phyloP scores from a whole-genome alignment of 2,888 invertebrate species.

The Galerucella nymphaeae region DNA sequence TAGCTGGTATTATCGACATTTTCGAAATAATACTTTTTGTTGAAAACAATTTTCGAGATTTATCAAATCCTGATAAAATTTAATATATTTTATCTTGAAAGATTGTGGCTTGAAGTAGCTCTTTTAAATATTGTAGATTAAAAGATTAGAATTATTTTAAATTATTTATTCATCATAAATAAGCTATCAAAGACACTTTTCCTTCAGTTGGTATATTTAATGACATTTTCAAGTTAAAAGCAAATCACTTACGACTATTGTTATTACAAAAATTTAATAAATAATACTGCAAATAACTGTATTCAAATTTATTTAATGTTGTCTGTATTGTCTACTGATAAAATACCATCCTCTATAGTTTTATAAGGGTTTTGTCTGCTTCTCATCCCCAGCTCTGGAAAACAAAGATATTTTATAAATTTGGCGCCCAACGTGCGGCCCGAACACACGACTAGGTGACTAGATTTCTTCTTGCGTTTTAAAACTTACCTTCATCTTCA shows the following conservation, averaged over 20 bases:
- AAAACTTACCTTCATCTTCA: not conserved
- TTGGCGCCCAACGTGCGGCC: too few relatives aligned
- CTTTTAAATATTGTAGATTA: too few relatives aligned
- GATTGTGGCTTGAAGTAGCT: too few relatives aligned
- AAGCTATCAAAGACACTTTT: not conserved
- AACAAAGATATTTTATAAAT: too few relatives aligned
- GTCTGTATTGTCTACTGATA: not conserved
- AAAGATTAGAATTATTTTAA: not conserved
- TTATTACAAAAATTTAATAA: not conserved
- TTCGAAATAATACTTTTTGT: not conserved
- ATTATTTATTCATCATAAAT: not conserved
- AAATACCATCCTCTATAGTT: not conserved
- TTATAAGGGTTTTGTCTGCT: not conserved
- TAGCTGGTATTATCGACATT: not conserved
- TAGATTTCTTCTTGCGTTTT: too few relatives aligned
- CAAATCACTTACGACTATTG: not conserved
- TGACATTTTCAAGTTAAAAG: not conserved
- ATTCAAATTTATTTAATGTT: conserved; percentile 1
- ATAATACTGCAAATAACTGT: not conserved
- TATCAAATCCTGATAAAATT: not conserved
- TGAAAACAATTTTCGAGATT: not conserved
- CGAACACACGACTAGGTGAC: too few relatives aligned
- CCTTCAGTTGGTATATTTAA: not conserved
- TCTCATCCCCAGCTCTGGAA: not conserved
- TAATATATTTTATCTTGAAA: not conserved